Conservation (phyloP, 2,113 vertebrate species). For the Sitta europaea region DNA sequence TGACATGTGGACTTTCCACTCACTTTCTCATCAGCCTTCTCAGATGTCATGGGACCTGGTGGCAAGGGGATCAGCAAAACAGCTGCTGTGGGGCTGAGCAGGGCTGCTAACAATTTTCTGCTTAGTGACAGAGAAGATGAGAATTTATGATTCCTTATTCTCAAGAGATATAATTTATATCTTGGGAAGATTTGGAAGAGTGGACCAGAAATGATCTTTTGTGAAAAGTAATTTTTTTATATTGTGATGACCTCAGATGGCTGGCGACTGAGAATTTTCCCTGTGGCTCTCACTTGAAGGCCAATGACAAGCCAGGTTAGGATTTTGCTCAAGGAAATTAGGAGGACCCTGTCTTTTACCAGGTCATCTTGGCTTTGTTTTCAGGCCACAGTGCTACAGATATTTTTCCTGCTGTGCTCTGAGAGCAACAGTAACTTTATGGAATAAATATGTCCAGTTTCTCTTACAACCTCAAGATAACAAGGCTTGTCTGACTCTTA, state of each 20-base stretch:
- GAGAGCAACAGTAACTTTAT: not conserved
- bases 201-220: not conserved
- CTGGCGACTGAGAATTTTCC: not conserved
- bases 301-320: not conserved
- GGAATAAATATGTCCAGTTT: not conserved
- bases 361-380: not conserved
- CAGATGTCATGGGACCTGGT: not conserved
- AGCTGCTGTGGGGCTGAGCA: not conserved
- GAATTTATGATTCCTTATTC: not conserved
- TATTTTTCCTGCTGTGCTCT: not conserved
- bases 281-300: not conserved
- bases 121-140: not conserved
- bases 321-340: not conserved
- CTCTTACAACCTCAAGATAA: not conserved
- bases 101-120: not conserved
- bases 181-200: not conserved
- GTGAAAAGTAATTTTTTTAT: not conserved
- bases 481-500: not conserved
- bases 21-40: not conserved
- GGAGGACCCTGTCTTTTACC: not conserved
- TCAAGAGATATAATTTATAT: not conserved
- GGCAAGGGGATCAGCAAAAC: not conserved
- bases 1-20: not conserved
- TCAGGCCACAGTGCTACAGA: not conserved
- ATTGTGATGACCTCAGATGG: not conserved